A percentile compares a stretch with the other conserved stretches of the same genome.
These are phyloP conservation scores for Sarcophaga variegata DNA, from an alignment of 2,888 invertebrate genomes.

Conservation along the genomic window DNA sequence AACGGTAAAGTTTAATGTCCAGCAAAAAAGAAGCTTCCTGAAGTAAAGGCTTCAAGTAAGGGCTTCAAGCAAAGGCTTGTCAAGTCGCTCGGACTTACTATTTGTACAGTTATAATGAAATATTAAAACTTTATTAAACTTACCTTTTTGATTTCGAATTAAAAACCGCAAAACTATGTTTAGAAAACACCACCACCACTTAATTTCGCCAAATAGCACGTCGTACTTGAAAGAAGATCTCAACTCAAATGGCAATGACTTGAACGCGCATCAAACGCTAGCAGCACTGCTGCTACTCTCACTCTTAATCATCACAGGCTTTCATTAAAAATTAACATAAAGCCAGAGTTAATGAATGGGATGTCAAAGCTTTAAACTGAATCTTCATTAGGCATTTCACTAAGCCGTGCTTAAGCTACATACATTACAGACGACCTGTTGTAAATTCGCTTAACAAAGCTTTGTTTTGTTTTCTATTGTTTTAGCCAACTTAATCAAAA, in stretches of 20 bases:
- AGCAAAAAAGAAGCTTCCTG: too few relatives aligned
- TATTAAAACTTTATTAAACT: background rate
- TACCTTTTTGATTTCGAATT: background rate
- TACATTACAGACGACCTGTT: background rate
- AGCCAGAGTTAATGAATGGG: background rate
- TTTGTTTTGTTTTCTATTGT: slow-evolving; percentile 25
- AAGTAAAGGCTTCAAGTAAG: too few relatives aligned
- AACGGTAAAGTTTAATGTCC: too few relatives aligned
- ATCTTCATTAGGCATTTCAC: too few relatives aligned
- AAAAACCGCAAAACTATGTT: background rate
- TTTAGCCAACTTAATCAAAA: background rate
- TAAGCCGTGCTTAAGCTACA: background rate
- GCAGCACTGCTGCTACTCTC: background rate
- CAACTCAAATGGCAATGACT: slow-evolving; percentile 39
- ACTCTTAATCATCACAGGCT: background rate
- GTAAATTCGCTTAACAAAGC: slow-evolving; percentile 29
- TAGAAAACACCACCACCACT: background rate
- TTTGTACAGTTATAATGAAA: too few relatives aligned
- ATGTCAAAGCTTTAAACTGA: too few relatives aligned
- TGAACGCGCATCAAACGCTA: slow-evolving; percentile 1
- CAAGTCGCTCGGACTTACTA: too few relatives aligned
- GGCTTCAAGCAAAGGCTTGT: too few relatives aligned
- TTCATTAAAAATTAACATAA: slow-evolving; percentile 15
- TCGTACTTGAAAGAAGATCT: slow-evolving; percentile 33
- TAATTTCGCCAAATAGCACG: slow-evolving; percentile 5